Evolutionary conservation across 2,113 vertebrate species (phyloP).

Genomic region (Caranx ignobilis): DNA sequence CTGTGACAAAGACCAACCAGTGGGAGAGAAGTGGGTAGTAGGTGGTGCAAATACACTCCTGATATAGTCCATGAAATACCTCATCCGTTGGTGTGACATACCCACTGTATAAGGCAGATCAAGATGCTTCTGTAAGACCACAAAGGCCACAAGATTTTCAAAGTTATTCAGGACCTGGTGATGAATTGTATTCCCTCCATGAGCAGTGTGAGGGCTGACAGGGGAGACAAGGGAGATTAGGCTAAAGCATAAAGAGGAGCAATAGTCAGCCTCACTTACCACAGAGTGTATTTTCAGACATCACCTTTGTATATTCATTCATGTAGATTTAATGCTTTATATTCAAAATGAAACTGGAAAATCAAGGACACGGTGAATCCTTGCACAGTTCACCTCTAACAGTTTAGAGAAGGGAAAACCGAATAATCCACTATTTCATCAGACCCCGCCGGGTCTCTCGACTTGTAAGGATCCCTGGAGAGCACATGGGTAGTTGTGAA

Average conservation of each 20-base stretch:
- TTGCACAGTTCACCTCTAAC: not conserved
- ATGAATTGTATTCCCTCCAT: not conserved
- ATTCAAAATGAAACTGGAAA: slow-evolving; percentile 4
- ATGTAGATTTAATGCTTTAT: not conserved
- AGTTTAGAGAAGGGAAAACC: not conserved
- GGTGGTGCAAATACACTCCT: too few species aligned
- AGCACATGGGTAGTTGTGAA: not conserved
- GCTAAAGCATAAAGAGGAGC: not conserved
- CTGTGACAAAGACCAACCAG: not conserved
- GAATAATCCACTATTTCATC: not conserved
- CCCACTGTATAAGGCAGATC: too few species aligned
- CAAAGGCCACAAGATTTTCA: too few species aligned
- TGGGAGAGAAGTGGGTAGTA: not conserved
- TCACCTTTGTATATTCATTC: not conserved
- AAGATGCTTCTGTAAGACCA: too few species aligned
- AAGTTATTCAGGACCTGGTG: not conserved
- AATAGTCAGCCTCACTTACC: not conserved
- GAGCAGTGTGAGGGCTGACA: not conserved
- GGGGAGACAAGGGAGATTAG: not conserved
- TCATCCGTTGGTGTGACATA: too few species aligned
- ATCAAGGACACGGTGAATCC: not conserved
- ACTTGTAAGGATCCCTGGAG: not conserved
- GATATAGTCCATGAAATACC: not conserved
- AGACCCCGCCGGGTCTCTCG: not conserved
- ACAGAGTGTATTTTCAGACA: not conserved